phyloP scores from a whole-genome alignment of 2,888 invertebrate species.

The Phortica okadai region DNA sequence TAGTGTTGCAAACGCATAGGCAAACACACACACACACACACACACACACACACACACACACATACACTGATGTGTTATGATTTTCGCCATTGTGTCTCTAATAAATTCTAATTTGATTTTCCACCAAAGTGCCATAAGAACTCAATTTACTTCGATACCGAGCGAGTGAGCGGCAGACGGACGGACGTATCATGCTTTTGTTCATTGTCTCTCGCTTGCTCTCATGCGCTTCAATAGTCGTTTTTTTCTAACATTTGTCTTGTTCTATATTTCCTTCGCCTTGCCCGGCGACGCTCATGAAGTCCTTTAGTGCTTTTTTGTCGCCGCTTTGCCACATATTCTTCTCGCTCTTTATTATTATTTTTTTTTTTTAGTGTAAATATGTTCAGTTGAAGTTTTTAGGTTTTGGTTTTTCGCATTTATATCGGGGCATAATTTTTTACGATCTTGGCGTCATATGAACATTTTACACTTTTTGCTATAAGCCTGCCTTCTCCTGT shows the following conservation, averaged over 20 bases:
- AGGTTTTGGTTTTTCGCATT: conserved; percentile 38
- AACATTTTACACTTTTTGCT: conserved; percentile 58
- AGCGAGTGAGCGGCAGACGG: background rate
- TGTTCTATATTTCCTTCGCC: background rate
- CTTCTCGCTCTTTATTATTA: background rate
- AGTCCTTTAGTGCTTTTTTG: conserved; percentile 25
- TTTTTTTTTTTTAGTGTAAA: background rate
- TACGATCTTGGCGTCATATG: conserved; percentile 68
- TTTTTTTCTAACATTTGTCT: background rate
- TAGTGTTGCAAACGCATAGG: conserved; percentile 10
- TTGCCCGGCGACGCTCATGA: conserved; percentile 12
- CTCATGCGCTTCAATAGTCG: background rate
- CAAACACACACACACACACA: background rate
- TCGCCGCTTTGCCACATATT: conserved; percentile 19
- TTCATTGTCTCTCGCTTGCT: background rate
- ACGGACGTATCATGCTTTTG: background rate
- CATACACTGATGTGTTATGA: conserved; percentile 1
- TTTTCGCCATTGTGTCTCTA: conserved; percentile 40
- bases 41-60: background rate
- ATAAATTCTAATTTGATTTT: conserved; percentile 75
- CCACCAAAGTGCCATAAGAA: conserved; percentile 70
- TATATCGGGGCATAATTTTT: conserved; percentile 70
- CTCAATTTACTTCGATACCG: conserved; percentile 55
- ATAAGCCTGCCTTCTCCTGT: conserved; percentile 22
- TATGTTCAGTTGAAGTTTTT: conserved; percentile 37